A percentile compares a stretch with the other conserved stretches of the same genome.
These are phyloP conservation scores for Listronotus oregonensis DNA, from an alignment of 1,140 invertebrate species.

Conservation along the genomic window DNA sequence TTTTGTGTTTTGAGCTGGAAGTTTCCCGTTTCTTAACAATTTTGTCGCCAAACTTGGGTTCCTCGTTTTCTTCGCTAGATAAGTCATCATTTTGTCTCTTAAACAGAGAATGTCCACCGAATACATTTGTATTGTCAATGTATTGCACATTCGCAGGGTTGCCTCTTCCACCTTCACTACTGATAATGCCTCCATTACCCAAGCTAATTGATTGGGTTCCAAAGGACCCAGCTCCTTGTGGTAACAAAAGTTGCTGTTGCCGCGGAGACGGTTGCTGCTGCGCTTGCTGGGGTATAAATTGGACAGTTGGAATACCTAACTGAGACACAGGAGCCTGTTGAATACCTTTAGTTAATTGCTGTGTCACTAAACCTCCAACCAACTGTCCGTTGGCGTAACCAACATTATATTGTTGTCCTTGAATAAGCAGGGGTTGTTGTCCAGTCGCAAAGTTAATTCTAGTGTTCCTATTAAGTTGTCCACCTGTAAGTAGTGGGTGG, in stretches of 20 bases:
- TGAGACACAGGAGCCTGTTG: conserved; percentile 30
- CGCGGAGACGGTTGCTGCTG: neutral
- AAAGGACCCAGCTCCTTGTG: conserved; percentile 30
- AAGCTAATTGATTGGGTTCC: conserved; percentile 31
- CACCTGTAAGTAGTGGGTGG: conserved; percentile 67
- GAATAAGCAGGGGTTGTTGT: conserved; percentile 57
- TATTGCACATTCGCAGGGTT: conserved; percentile 56
- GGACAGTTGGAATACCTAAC: conserved; percentile 17
- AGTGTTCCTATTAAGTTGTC: conserved; percentile 67
- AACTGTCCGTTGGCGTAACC: conserved; percentile 67
- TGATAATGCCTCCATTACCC: conserved; percentile 28
- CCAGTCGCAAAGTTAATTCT: conserved; percentile 62
- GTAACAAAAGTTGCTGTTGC: conserved; percentile 21
- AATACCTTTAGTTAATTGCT: conserved; percentile 54
- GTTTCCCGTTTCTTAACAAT: conserved; percentile 57
- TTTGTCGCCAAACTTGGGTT: conserved; percentile 55
- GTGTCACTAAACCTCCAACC: conserved; percentile 61
- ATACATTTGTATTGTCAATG: conserved; percentile 56
- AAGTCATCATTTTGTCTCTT: conserved; percentile 58
- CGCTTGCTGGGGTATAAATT: conserved; percentile 24
- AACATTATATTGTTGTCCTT: conserved; percentile 58
- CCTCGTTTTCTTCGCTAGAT: conserved; percentile 1
- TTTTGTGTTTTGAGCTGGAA: conserved; percentile 59
- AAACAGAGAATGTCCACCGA: conserved; percentile 59
- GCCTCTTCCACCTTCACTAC: conserved; percentile 51